These are phyloP conservation scores for Pristionchus mayeri DNA, from an alignment of 2,888 invertebrate genomes.

Conservation along the genomic window DNA sequence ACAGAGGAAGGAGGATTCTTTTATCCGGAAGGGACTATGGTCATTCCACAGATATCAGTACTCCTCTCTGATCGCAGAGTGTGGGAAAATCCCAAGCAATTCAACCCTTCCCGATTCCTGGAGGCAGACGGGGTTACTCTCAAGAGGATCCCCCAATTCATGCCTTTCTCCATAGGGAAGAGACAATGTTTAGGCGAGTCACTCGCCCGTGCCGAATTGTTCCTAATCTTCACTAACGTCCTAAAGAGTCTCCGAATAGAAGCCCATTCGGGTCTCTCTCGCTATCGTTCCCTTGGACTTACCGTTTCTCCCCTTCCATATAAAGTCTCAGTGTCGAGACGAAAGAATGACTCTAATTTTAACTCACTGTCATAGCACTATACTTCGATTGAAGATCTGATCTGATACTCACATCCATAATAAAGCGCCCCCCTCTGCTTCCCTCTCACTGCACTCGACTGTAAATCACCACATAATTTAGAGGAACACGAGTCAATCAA, in stretches of 20 bases:
- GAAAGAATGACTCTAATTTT: not conserved
- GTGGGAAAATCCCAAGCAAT: constrained; percentile 71
- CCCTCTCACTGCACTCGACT: constrained; percentile 14
- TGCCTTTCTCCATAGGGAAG: constrained; percentile 73
- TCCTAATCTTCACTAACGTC: constrained; percentile 72
- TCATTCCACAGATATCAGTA: constrained; percentile 74
- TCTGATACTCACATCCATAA: constrained; percentile 47
- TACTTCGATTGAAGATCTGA: not conserved
- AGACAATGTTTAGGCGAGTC: constrained; percentile 75
- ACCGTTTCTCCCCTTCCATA: constrained; percentile 71
- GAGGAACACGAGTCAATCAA: constrained; percentile 51
- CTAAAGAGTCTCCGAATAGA: constrained; percentile 60
- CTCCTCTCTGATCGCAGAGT: constrained; percentile 69
- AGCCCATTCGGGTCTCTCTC: constrained; percentile 48
- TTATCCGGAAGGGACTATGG: constrained; percentile 63
- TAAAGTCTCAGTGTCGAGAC: constrained; percentile 45
- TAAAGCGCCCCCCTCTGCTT: not conserved
- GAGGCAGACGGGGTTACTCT: constrained; percentile 64
- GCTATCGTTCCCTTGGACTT: constrained; percentile 67
- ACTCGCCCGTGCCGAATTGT: constrained; percentile 72
- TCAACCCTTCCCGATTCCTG: constrained; percentile 75
- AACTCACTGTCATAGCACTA: not conserved
- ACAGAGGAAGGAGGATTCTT: constrained; percentile 50
- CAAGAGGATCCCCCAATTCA: constrained; percentile 61
- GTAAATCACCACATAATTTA: constrained; percentile 49